Base-by-base conservation (phyloP, 2,797 vertebrate species). In the Paramormyrops hopkinsi region DNA sequence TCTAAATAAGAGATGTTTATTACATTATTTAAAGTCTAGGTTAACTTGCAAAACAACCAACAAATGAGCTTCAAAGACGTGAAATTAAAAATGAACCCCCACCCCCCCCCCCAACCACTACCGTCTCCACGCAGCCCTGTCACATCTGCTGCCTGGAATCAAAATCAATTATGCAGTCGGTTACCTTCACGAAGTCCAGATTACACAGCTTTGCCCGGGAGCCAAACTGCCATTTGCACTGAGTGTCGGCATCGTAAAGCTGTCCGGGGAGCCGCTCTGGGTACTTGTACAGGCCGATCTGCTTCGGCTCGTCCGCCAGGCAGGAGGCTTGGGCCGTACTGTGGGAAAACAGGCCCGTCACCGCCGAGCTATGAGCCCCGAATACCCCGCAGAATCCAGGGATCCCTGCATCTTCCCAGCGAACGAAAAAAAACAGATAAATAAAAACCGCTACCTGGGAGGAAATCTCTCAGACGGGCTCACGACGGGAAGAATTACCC, bases 141-240 rank as follows among this genome's bases (percentile, higher is more conserved):
- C 29, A 79, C 33, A 44, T 79, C 73, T 79, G 37, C 73, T 79
- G 37, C 73, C 37, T 79, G 73, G 7, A 44, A 79, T 44, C 33
- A 79, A 69, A 65, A 83, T 33, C 41, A 46, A 86, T 89, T 89
- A 83, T 44, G 88, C 69, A 88, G 76, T 89, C 56, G 29, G 89
- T 90, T 97, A 99, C 98, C 98, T 99, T 99, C 9, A 97, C 97
- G 92, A 99, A 99, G 92, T 97, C 97, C 91, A 99, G 96, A 93
- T 96, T 96, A 95, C 99, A 99, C 0, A 98, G 94, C 93, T 98
- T 98, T 91, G 98, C 98, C 93, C 97, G 98, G 90, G 97, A 95
- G 94, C 98, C 99, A 92, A 99, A 99, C 92, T 99, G 98, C 99
- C 98, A 99, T 94, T 99, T 99, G 97, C 99, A 99, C 94, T 99